phyloP scores from a whole-genome alignment of 1,140 invertebrate species.

The Popillia japonica region DNA sequence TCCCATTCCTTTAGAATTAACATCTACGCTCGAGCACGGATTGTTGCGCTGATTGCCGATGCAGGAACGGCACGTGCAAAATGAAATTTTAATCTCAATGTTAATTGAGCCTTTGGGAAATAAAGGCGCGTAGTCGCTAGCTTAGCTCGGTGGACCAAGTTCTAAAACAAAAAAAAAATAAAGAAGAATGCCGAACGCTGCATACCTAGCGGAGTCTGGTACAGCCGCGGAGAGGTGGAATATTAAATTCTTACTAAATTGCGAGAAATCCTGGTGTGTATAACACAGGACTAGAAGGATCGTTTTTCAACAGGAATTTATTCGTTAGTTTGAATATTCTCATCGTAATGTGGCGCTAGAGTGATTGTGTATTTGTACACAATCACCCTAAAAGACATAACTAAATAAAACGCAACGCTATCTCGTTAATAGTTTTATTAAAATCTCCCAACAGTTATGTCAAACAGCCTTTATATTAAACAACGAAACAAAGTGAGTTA shows the following conservation, averaged over 20 bases:
- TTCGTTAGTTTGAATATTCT: background rate
- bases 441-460: too few species aligned
- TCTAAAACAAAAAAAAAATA: background rate
- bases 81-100: conserved; percentile 3
- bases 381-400: too few species aligned
- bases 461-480: too few species aligned
- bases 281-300: background rate
- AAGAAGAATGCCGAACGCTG: background rate
- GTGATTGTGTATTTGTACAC: too few species aligned
- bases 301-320: background rate
- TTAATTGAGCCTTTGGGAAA: background rate
- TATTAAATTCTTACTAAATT: background rate
- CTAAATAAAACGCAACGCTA: too few species aligned
- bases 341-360: background rate
- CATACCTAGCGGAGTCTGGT: background rate
- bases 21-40: background rate
- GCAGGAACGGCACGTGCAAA: background rate
- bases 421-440: too few species aligned
- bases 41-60: background rate
- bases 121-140: background rate
- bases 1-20: background rate
- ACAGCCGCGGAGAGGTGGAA: too few species aligned
- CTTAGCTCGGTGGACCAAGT: background rate
- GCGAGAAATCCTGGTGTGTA: background rate
- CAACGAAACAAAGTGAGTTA: too few species aligned